Conservation (phyloP, 2,797 vertebrate species). For the Molossus molossus region DNA sequence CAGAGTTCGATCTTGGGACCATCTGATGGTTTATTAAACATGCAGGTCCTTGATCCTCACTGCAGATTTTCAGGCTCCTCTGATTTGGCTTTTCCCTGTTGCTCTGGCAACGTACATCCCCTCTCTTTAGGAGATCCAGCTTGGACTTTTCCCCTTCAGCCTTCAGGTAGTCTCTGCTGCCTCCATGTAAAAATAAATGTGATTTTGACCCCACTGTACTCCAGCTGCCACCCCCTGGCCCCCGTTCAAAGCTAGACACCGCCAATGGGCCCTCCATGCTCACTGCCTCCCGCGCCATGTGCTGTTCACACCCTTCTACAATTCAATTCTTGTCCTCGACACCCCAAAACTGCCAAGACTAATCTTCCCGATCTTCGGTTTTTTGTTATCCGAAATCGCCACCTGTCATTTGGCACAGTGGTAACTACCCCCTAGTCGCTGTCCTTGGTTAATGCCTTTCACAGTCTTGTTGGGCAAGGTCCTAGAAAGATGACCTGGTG, state of each 20-base stretch:
- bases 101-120: not conserved
- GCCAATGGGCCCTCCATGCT: fast-evolving
- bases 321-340: not conserved
- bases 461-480: not conserved
- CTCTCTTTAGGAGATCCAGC: not conserved
- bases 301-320: not conserved
- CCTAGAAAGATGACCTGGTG: not conserved
- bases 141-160: not conserved
- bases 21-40: not conserved
- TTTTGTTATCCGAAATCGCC: not conserved
- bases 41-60: not conserved
- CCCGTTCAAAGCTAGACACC: not conserved
- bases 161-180: not conserved
- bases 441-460: not conserved
- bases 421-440: not conserved
- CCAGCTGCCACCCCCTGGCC: not conserved
- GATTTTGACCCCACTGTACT: not conserved
- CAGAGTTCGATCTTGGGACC: not conserved
- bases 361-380: not conserved
- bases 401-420: not conserved
- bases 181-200: not conserved
- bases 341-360: no score
- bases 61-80: not conserved
- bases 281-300: fast-evolving
- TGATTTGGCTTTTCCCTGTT: not conserved